Evolutionary conservation across 1,140 invertebrate genomes (phyloP), one percentile per base, ranked within the genome.

Genomic region (Acarapis woodi): DNA sequence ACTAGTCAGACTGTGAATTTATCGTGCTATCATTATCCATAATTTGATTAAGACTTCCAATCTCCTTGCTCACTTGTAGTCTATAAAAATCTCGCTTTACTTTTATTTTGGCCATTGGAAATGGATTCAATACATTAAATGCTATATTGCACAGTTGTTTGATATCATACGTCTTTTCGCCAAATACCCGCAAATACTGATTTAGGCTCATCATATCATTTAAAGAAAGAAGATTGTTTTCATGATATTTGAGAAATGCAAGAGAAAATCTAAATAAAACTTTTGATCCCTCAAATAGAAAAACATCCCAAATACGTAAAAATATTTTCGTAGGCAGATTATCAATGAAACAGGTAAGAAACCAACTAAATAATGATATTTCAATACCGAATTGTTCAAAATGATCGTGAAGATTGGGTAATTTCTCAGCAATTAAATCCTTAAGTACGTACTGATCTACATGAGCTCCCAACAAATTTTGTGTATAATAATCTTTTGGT

Each of bases 321-420:
- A 62, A 65, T 18, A 59, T 56, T 22, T 57, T 51, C 14, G 55
- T 52, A 3, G 57, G 58, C 23, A 66, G 51, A 39, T 56, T 59
- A 45, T 66, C 64, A 14, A 66, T 60, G 52, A 63, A 66, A 14
- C 64, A 45, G 14, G 64, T 66, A 4, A 66, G 47, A 50, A 66
- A 66, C 64, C 64, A 66, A 47, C 59, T 62, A 42, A 66, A 62
- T 6, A 65, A 47, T 2, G 59, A 55, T 18, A 64, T 40, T 46
- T 66, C 63, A 12, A 64, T 54, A 15, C 54, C 51, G 35, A 60
- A 43, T 16, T 46, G 37, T n/a, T 60, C 56, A 22, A 66, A 48
- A 45, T 65, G 62, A n/a, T 36, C 19, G 37, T 51, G 35, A 4
- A 66, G 43, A 12, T 50, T 46, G 2, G 63, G 63, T 28, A 65